These are phyloP conservation scores for Drosophila trapezifrons DNA, from an alignment of 1,140 invertebrate species.

Conservation along the genomic window DNA sequence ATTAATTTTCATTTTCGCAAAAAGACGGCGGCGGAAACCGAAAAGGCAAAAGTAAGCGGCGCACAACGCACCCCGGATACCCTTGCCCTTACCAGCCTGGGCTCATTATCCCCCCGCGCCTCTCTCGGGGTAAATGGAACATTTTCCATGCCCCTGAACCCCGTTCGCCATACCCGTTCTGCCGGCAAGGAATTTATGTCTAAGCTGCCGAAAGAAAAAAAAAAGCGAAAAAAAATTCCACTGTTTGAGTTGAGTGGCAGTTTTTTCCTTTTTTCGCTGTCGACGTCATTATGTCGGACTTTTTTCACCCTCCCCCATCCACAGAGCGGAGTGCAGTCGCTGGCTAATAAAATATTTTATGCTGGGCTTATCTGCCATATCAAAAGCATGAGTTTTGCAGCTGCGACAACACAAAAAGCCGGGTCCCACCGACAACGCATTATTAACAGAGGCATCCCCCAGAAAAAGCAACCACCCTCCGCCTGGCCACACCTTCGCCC, in stretches of 20 bases:
- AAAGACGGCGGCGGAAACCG: slow-evolving; percentile 26
- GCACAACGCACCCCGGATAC: slow-evolving; percentile 35
- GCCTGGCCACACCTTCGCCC: slow-evolving; percentile 8
- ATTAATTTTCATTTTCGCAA: slow-evolving; percentile 79
- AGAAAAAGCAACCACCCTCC: not conserved
- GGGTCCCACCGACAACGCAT: slow-evolving; percentile 59
- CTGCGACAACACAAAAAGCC: slow-evolving; percentile 67
- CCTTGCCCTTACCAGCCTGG: slow-evolving; percentile 15
- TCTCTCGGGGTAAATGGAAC: slow-evolving; percentile 20
- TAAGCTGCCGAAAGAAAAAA: slow-evolving; percentile 35
- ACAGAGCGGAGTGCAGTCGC: slow-evolving; percentile 38
- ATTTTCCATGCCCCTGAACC: slow-evolving; percentile 22
- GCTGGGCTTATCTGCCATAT: slow-evolving; percentile 75
- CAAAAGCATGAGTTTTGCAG: slow-evolving; percentile 70
- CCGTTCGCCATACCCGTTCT: slow-evolving; percentile 23
- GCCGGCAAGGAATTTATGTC: slow-evolving; percentile 11
- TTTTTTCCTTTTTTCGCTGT: slow-evolving; percentile 21
- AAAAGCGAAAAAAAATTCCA: slow-evolving; percentile 39
- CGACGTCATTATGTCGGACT: slow-evolving; percentile 57
- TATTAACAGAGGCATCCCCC: slow-evolving; percentile 59
- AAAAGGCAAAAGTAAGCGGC: slow-evolving; percentile 12
- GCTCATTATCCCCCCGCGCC: slow-evolving; percentile 27
- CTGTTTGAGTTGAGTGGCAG: slow-evolving; percentile 55
- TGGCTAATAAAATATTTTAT: slow-evolving; percentile 81
- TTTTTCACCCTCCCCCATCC: not conserved